Base-by-base conservation (phyloP, 2,113 vertebrate species). In the Muscicapa adusta region DNA sequence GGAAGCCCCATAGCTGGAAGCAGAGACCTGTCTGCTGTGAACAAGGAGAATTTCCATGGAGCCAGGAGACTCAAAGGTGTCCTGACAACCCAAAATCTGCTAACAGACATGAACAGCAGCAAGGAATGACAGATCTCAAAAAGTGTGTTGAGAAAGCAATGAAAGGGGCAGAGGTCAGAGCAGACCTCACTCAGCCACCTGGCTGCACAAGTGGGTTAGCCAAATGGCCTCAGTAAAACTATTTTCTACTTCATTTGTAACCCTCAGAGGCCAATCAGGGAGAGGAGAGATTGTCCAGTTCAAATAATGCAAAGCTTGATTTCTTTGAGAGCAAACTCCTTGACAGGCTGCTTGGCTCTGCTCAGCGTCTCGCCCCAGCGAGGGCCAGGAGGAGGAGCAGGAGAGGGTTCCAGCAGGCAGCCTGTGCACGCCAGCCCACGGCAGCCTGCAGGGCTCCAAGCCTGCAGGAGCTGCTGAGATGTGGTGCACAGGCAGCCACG, bases 141-240 rank as follows among this genome's bases (percentile, higher is more conserved):
- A 73, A 63, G 88, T 56, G 87, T 85, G 82, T 85, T 77, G 86
- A 87, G 91, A 94, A 96, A 95, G 85, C 88, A 94, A 63, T 75
- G 93, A 92, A 93, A 92, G 80, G 70, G 28, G 65, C 91, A 96
- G 53, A 94, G 91, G 93, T 94, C 77, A 87, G 73, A 94, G 80
- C 76, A 95, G 89, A 92, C 85, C 86, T 95, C 91, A 78, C 80
- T 94, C 76, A 95, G 77, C 86, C 95, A 97, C 84, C 93, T 97
- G 95, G 86, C 76, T 95, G 80, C 65, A 75, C 53, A 65, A 93
- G 57, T 33, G 57, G 77, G 83, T 84, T 87, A 95, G 96, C 96
- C 94, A 97, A 96, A 92, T 80, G 89, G 85, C 86, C 91, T 91
- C 92, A 91, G 80, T 91, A 94, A 94, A 97, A 89, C 89, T 94